Evolutionary conservation across 2,797 vertebrate species (phyloP), one percentile per base, ranked within the genome.

Genomic region (Poeciliopsis gracilis): DNA sequence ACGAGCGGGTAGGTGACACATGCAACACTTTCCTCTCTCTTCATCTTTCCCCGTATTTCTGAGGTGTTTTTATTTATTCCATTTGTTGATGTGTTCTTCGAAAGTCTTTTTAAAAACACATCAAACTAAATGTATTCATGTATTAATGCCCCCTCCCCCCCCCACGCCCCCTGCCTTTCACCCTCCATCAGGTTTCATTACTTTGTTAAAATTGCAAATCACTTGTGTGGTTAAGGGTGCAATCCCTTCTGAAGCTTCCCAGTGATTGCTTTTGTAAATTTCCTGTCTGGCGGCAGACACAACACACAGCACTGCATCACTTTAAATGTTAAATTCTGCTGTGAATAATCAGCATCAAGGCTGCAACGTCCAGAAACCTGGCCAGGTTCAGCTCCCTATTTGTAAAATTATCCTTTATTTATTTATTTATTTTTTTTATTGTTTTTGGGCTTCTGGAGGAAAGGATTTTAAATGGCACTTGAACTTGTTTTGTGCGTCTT

Each of bases 301-400:
- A 80, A 66, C 47, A 80, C 69, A 72, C 67, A 77, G 61, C 77
- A 20, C 38, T 78, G 67, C 82, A 72, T 89, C 80, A 77, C 67
- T 81, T 78, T 15, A 79, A 76, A 53, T 77, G 77, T 83, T n/a
- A 82, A 69, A 73, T 57, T 67, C 77, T 82, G 77, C 51, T 83
- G 72, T 75, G 49, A 61, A 76, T 75, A 55, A 61, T 76, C 77
- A 83, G 73, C 84, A 75, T 84, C 81, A 82, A 81, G 85, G 63
- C 82, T 85, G 63, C 76, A 47, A 73, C 18, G 33, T 38, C 33
- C 18, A 57, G 59, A 85, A 81, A 77, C 18, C 0, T 57, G 81
- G n/a, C 33, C 61, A 36, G 51, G 51, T 77, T 57, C 15, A 69
- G 70, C 53, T 77, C n/a, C 55, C 75, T 15, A 61, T n/a, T 45